Evolutionary conservation across 2,888 invertebrate genomes (phyloP).

Genomic region (Troglohyphantes excavatus): DNA sequence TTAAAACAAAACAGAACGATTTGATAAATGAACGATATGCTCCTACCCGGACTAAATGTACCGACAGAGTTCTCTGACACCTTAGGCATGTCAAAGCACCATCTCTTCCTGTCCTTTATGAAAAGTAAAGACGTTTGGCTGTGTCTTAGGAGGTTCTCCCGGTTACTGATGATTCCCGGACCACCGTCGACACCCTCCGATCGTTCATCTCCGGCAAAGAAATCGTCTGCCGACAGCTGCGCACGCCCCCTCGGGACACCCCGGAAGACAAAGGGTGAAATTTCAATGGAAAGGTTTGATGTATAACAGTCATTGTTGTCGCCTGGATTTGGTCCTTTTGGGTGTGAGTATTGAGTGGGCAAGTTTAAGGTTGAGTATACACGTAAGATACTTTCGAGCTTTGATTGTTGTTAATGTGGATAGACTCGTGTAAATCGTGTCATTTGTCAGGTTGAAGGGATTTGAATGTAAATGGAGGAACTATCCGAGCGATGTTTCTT

Average conservation of each 20-base stretch:
- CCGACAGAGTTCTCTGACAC: background rate
- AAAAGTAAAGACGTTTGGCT: background rate
- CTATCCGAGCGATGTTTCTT: no score
- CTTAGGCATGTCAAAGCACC: background rate
- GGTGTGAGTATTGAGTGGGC: background rate
- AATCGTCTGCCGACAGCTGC: slow-evolving; percentile 16
- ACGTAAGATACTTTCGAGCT: no score
- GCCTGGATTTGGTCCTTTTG: background rate
- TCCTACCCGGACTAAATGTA: background rate
- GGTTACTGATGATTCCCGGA: slow-evolving; percentile 32
- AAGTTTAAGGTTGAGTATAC: no score
- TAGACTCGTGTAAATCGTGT: no score
- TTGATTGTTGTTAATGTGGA: no score
- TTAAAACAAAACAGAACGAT: background rate
- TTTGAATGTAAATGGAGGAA: no score
- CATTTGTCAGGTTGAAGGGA: no score
- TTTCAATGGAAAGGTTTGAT: slow-evolving; percentile 13
- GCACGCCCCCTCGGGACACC: slow-evolving; percentile 6
- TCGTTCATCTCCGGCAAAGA: slow-evolving; percentile 16
- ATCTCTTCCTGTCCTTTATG: background rate
- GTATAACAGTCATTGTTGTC: slow-evolving; percentile 24
- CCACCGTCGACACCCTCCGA: background rate
- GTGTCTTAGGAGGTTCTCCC: background rate
- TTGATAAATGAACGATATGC: background rate
- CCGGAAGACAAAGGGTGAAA: slow-evolving; percentile 11